Conservation (phyloP, 2,113 vertebrate genomes). For the Rostratula benghalensis region DNA sequence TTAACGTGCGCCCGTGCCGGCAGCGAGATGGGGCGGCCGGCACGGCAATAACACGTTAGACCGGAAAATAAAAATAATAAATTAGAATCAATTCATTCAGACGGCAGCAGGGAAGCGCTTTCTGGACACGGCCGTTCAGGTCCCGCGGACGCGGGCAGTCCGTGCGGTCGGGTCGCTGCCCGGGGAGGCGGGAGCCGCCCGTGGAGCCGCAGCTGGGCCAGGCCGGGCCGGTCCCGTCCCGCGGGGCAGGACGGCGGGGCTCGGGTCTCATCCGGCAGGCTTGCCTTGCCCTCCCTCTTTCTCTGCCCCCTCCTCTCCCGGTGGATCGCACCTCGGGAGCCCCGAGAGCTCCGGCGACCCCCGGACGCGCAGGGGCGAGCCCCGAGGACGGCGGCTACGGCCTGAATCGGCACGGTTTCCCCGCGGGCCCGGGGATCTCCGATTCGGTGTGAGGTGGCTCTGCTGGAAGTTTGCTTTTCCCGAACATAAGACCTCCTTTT, state of each 20-base stretch:
- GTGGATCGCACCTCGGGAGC: background rate
- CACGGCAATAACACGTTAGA: slow-evolving; percentile 49
- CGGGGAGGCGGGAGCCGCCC: background rate
- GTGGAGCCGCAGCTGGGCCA: too few species aligned
- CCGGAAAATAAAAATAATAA: background rate
- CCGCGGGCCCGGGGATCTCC: background rate
- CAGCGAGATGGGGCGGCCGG: slow-evolving; percentile 18
- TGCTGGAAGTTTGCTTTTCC: background rate
- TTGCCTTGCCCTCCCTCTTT: background rate
- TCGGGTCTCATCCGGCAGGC: background rate
- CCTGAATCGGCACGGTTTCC: rapidly evolving
- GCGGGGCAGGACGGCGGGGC: too few species aligned
- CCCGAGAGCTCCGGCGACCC: background rate
- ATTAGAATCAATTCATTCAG: slow-evolving; percentile 55
- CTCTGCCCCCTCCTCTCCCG: background rate
- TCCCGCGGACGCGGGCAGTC: background rate
- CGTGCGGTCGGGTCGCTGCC: background rate
- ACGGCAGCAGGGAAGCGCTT: slow-evolving; percentile 58
- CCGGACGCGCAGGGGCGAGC: background rate
- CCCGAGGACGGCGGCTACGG: background rate
- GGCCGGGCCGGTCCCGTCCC: background rate
- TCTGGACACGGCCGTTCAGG: slow-evolving; percentile 1
- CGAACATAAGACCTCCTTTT: background rate
- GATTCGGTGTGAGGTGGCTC: too few species aligned
- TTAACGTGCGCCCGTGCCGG: background rate